phyloP scores from a whole-genome alignment of 2,113 vertebrate species.

The Cervus canadensis region DNA sequence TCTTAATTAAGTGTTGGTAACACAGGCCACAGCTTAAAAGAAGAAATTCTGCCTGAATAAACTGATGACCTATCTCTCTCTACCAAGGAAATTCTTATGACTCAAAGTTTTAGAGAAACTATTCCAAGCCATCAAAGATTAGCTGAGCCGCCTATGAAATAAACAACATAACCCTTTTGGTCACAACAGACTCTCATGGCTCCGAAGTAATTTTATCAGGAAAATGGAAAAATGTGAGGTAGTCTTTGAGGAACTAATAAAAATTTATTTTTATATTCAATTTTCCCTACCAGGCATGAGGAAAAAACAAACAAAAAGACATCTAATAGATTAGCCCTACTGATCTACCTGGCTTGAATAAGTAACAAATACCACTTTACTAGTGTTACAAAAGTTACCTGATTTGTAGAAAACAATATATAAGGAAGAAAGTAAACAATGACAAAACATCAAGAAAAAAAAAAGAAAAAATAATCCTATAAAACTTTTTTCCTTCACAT shows the following conservation, averaged over 20 bases:
- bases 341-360: not conserved
- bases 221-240: conserved; percentile 15
- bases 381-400: not conserved
- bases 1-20: conserved; percentile 21
- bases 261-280: conserved; percentile 22
- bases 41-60: not conserved
- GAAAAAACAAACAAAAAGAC: conserved; percentile 6
- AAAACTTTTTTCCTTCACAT: not conserved
- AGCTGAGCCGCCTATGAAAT: not conserved
- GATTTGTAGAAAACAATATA: conserved; percentile 30
- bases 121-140: conserved; percentile 29
- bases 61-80: not conserved
- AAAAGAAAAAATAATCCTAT: not conserved
- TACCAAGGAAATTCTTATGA: not conserved
- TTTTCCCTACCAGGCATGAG: not conserved
- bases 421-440: not conserved
- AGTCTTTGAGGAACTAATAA: conserved; percentile 10
- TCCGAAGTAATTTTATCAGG: conserved; percentile 25
- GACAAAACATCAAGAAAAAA: not conserved
- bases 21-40: not conserved
- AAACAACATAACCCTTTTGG: not conserved
- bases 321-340: not conserved
- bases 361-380: conserved; percentile 28
- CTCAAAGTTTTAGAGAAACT: conserved; percentile 32
- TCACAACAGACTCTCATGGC: not conserved